Conservation (phyloP, 2,888 invertebrate genomes). For the Diachrysia chrysitis region DNA sequence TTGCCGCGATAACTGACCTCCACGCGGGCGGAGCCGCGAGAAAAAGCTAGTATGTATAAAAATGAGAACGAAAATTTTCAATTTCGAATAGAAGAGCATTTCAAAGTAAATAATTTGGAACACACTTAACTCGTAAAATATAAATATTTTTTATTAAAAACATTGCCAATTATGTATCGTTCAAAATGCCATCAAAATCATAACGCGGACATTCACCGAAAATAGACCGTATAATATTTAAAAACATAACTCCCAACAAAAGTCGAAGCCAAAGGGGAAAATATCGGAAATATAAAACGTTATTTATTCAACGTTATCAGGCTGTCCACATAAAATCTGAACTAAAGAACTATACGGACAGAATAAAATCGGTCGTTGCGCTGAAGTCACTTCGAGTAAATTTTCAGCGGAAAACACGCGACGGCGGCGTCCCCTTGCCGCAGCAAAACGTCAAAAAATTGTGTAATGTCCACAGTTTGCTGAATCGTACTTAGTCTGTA, state of each 20-base stretch:
- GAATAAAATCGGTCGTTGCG: constrained; percentile 65
- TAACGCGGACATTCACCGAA: constrained; percentile 1
- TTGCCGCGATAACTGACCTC: too few species aligned
- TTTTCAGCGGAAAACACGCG: constrained; percentile 47
- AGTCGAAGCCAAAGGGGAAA: neutral
- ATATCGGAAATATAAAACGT: constrained; percentile 36
- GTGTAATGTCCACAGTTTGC: constrained; percentile 32
- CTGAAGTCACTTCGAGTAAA: constrained; percentile 31
- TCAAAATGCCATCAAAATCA: neutral
- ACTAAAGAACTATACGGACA: constrained; percentile 52
- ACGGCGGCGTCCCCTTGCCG: constrained; percentile 15
- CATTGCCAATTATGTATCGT: too few species aligned
- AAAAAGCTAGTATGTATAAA: too few species aligned
- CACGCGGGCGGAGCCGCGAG: too few species aligned
- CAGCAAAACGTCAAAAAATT: constrained; percentile 31
- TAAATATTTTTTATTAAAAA: too few species aligned
- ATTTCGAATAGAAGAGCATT: too few species aligned
- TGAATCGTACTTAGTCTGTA: constrained; percentile 8
- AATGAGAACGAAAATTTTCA: too few species aligned
- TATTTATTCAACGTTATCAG: constrained; percentile 56
- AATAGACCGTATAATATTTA: neutral
- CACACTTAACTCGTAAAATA: too few species aligned
- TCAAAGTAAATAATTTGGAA: too few species aligned
- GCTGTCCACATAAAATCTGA: constrained; percentile 56
- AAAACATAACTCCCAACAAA: constrained; percentile 4